Evolutionary conservation across 2,888 invertebrate species (phyloP).

Genomic region (Oscheius onirici): DNA sequence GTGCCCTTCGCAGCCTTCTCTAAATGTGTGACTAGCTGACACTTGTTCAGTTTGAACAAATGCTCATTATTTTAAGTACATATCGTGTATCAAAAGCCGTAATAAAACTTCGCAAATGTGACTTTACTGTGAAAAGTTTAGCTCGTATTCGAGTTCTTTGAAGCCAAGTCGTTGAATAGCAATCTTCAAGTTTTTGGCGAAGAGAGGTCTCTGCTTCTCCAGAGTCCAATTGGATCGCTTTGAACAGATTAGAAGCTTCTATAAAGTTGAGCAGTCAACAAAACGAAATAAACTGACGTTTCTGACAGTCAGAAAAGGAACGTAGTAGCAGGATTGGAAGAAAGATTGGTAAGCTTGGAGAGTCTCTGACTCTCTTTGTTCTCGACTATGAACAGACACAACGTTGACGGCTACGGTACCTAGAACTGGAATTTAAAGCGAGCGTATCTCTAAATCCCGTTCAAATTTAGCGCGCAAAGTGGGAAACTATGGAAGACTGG

Average conservation of each 20-base stretch:
- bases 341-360: neutral
- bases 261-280: neutral
- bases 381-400: conserved; percentile 6
- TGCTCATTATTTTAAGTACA: too few species aligned
- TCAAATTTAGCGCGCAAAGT: too few species aligned
- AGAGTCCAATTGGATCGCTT: neutral
- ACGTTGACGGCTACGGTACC: neutral
- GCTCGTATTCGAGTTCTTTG: conserved; percentile 1
- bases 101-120: neutral
- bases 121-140: neutral
- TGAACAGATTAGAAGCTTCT: neutral
- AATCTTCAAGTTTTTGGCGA: neutral
- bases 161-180: neutral
- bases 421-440: neutral
- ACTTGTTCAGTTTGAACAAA: too few species aligned
- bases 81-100: neutral
- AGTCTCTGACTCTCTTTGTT: neutral
- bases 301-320: neutral
- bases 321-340: neutral
- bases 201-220: neutral
- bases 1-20: too few species aligned
- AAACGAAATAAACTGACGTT: neutral
- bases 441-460: too few species aligned
- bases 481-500: too few species aligned
- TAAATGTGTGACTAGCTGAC: too few species aligned